phyloP scores from a whole-genome alignment of 2,113 vertebrate genomes.

The Corynorhinus townsendii region DNA sequence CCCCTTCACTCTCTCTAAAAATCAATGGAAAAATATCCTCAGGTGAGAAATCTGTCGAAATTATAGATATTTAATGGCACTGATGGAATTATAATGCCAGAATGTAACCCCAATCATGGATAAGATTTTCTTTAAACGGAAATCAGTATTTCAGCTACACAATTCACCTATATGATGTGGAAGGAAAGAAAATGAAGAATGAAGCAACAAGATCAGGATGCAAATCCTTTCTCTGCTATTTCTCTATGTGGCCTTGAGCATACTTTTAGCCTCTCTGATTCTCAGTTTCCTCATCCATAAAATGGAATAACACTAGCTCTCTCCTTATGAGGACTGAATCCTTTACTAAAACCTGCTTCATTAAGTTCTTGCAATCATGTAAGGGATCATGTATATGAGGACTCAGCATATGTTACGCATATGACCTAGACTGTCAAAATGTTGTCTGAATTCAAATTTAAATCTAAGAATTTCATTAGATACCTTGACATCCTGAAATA shows the following conservation, averaged over 20 bases:
- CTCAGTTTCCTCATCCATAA: neutral
- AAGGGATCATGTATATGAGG: neutral
- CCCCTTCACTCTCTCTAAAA: too few species aligned
- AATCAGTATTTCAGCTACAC: neutral
- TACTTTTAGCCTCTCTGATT: neutral
- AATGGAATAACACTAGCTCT: neutral
- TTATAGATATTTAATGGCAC: neutral
- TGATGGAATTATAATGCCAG: neutral
- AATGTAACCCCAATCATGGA: neutral
- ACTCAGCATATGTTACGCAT: neutral
- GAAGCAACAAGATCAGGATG: neutral
- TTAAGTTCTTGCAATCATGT: neutral
- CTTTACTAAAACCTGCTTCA: neutral
- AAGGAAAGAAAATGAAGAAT: neutral
- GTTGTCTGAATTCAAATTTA: neutral
- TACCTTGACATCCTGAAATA: neutral
- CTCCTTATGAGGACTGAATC: neutral
- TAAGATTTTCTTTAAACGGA: neutral
- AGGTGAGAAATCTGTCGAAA: neutral
- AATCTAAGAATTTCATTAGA: conserved; percentile 25
- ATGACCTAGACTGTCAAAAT: neutral
- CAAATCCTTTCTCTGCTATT: neutral
- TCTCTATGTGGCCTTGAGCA: neutral
- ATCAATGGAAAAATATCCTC: too few species aligned
- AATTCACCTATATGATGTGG: neutral